phyloP scores from a whole-genome alignment of 2,888 invertebrate genomes.

The Euphydryas editha region DNA sequence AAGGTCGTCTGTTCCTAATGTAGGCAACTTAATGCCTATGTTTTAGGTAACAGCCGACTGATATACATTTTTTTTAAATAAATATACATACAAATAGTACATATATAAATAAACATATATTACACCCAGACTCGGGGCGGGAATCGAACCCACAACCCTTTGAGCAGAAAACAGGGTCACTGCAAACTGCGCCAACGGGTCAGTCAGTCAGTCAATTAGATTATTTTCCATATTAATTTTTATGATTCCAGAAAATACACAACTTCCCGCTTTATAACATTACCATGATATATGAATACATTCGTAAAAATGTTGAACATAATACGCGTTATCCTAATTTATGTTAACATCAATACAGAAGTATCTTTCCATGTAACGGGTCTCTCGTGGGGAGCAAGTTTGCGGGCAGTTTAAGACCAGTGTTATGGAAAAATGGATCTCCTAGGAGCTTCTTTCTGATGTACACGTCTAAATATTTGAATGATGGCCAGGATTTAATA shows the following conservation, averaged over 20 bases:
- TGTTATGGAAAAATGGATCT: slow-evolving; percentile 2
- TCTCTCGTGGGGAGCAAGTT: slow-evolving; percentile 25
- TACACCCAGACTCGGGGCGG: too few relatives aligned
- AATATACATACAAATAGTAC: too few relatives aligned
- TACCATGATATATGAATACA: not conserved
- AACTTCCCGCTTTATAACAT: not conserved
- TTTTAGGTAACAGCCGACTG: too few relatives aligned
- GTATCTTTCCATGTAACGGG: slow-evolving; percentile 30
- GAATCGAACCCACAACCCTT: too few relatives aligned
- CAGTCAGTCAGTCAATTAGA: too few relatives aligned
- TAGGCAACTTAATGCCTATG: too few relatives aligned
- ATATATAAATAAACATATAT: too few relatives aligned
- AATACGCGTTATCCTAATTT: slow-evolving; percentile 9
- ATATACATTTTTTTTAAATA: too few relatives aligned
- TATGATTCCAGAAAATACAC: not conserved
- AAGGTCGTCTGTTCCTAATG: too few relatives aligned
- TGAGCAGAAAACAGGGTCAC: too few relatives aligned
- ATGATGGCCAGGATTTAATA: slow-evolving; percentile 5
- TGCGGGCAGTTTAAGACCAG: slow-evolving; percentile 10
- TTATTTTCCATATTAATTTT: too few relatives aligned
- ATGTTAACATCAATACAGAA: slow-evolving; percentile 23
- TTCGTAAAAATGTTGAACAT: not conserved
- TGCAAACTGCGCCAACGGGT: too few relatives aligned
- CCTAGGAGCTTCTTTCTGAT: not conserved
- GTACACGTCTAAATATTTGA: not conserved